Base-by-base conservation (phyloP, 1,140 invertebrate species). In the Bradynema listronoti region DNA sequence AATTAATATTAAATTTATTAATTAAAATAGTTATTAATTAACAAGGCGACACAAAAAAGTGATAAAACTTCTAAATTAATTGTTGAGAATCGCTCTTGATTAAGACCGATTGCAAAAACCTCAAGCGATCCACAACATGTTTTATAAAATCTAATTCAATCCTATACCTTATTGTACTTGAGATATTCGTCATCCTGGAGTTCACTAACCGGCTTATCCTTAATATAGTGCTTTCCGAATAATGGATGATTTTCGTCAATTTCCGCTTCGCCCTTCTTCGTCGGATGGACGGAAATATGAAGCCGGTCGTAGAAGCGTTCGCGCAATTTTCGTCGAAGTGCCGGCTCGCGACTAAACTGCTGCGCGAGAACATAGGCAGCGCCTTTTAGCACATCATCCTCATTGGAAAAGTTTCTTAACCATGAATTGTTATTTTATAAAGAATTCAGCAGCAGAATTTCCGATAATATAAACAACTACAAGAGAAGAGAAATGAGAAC, bases 311-410 rank as follows among this genome's bases (percentile, higher is more conserved):
- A 88, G 78, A 89, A 92, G n/a, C 87, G 85, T 78, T 91, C 87
- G 1, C 94, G 80, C 1, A 95, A 84, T 61, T 86, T 87, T 72
- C 87, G 86, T 0, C 68, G 47, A 0, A 97, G 86, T 24, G 89
- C 78, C 0, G 94, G 93, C 78, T 98, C 91, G 41, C 88, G 83
- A 0, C 91, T 87, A 29, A 99, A 79, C 78, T 97, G 91, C 64
- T 88, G 87, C 0, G 91, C 89, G 0, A 96, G 88, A 86, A 98
- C 92, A 78, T 89, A 88, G 69, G 89, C 88, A 0, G 86, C 88
- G 2, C 89, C 92, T 75, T 88, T 86, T 22, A 82, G 60, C n/a
- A 69, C 7, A 82, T 69, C 56, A 22, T 68, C 55, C 1, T 14
- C 11, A 19, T 36, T 42, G 0, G 25, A 9, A 45, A 68, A 68